Evolutionary conservation across 2,113 vertebrate species (phyloP).

Genomic region (Piprites chloris): DNA sequence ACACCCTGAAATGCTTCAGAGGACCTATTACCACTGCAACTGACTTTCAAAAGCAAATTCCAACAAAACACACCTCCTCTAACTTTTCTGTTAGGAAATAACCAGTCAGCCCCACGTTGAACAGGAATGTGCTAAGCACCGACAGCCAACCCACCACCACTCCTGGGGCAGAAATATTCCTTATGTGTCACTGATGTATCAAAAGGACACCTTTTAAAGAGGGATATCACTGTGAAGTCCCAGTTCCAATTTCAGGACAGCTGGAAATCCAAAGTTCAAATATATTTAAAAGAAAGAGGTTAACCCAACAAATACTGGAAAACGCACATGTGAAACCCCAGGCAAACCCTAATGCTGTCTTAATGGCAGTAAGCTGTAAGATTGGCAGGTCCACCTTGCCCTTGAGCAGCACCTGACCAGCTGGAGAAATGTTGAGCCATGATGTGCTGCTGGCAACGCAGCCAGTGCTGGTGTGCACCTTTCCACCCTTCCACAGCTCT

Average conservation of each 20-base stretch:
- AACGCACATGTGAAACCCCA: fast-evolving
- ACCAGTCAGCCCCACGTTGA: not conserved
- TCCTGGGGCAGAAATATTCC: not conserved
- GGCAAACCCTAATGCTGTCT: not conserved
- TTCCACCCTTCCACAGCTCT: not conserved
- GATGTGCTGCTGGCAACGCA: fast-evolving
- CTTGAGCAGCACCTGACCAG: not conserved
- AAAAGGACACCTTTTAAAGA: not conserved
- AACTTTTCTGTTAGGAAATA: not conserved
- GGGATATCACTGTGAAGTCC: not conserved
- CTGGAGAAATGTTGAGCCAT: not conserved
- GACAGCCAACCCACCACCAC: not conserved
- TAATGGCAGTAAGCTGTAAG: not conserved
- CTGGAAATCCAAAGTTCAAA: not conserved
- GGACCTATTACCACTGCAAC: not conserved
- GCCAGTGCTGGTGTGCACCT: fast-evolving
- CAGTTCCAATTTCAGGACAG: not conserved
- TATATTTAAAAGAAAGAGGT: not conserved
- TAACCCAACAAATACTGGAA: not conserved
- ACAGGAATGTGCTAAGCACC: not conserved
- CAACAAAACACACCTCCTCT: not conserved
- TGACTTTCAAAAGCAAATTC: not conserved
- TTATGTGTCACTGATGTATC: not conserved
- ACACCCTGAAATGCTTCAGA: not conserved
- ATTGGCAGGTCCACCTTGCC: not conserved